Base-by-base conservation (phyloP, 2,888 invertebrate species). In the Mesodorylaimus sp. region DNA sequence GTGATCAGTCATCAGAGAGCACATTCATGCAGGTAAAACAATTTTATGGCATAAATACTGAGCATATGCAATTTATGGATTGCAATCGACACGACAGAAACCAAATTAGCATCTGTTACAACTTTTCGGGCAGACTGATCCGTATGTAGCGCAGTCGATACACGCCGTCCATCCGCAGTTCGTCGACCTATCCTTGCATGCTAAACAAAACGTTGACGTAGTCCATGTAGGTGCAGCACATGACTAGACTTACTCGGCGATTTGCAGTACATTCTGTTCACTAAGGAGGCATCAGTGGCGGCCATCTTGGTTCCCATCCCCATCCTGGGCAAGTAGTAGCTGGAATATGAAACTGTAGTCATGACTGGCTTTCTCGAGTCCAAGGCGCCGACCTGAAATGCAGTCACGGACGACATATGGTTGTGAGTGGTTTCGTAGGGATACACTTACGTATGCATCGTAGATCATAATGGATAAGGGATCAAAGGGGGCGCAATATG, bases 91-190 rank as follows among this genome's bases (percentile, higher is more conserved):
- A n/a, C n/a, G n/a, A n/a, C n/a, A n/a, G n/a, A n/a, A n/a, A n/a
- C n/a, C n/a, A n/a, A n/a, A n/a, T n/a, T n/a, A n/a, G n/a, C 44
- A 43, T 43, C 27, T 25, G 27, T 43, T 26, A 27, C 44, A 43
- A 26, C 44, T 43, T 26, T 43, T 43, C 21, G 7, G 7, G 27
- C 44, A 43, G 27, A 26, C 24, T 24, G 24, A 26, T 7, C 13
- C 13, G 27, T 26, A 43, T 7, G 44, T 26, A 3, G 24, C 10
- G 27, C 44, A 43, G 10, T 43, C 26, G 10, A 13, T 10, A 19
- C 44, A 43, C 5, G 44, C 24, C n/a, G n/a, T n/a, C 10, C 24
- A 43, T 24, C 44, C 44, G 27, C 44, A 43, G 27, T 43, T 26
- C 27, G 44, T 25, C 5, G 5, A 16, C 7, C 5, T 7, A 21